Conservation (phyloP, 2,113 vertebrate species). For the Eurystomus gularis region DNA sequence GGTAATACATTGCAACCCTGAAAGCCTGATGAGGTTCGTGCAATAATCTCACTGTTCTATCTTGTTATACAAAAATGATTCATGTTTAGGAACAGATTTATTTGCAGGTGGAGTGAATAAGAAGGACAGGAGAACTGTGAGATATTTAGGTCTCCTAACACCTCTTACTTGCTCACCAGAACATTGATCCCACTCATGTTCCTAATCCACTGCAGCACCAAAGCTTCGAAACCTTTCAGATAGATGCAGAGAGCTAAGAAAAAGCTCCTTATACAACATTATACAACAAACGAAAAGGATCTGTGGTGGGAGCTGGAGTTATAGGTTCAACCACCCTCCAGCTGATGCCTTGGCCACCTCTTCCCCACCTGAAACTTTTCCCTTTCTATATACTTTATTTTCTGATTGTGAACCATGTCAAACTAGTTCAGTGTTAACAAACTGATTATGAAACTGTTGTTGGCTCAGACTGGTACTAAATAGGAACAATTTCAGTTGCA, state of each 20-base stretch:
- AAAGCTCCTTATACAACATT: not conserved
- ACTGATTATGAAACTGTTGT: not conserved
- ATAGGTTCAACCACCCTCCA: not conserved
- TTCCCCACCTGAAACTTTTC: not conserved
- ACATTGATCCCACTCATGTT: not conserved
- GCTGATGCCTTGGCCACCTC: not conserved
- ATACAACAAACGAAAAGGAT: not conserved
- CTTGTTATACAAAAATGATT: constrained; percentile 60
- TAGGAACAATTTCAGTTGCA: not conserved
- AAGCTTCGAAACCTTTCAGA: not conserved
- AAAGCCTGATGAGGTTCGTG: not conserved
- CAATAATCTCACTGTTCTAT: constrained; percentile 50
- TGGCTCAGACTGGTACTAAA: not conserved
- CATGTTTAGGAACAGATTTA: constrained; percentile 32
- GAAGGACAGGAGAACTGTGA: not conserved
- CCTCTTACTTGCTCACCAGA: not conserved
- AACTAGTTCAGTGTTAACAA: not conserved
- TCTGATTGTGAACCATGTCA: not conserved
- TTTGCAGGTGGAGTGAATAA: not conserved
- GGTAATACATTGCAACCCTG: not conserved
- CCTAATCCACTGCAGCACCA: not conserved
- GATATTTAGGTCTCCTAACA: not conserved
- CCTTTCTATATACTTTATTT: not conserved
- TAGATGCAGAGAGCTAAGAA: not conserved
- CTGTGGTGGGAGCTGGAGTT: not conserved